Evolutionary conservation across 2,113 vertebrate species (phyloP).

Genomic region (Circaetus cinerascens): DNA sequence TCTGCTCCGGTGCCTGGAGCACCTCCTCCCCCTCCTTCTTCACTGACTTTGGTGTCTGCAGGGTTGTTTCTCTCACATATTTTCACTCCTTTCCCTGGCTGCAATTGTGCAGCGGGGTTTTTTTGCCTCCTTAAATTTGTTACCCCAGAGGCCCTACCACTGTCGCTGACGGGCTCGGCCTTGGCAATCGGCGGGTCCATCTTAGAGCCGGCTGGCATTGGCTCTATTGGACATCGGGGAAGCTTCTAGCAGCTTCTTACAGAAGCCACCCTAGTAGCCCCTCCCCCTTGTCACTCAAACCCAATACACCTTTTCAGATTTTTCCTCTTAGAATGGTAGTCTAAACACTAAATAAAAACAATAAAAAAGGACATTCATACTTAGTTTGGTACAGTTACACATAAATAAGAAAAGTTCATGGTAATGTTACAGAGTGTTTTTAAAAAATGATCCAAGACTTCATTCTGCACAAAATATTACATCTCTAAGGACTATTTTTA

Average conservation of each 20-base stretch:
- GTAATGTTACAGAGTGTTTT: not conserved
- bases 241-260: not conserved
- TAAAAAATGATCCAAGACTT: not conserved
- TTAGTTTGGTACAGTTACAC: not conserved
- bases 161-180: accelerated
- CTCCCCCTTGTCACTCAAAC: not conserved
- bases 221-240: not conserved
- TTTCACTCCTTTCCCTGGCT: not conserved
- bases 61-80: too few relatives aligned
- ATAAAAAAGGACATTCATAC: not conserved
- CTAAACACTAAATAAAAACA: not conserved
- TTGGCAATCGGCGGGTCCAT: accelerated
- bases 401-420: not conserved
- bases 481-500: not conserved
- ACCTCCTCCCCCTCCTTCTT: too few relatives aligned
- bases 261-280: not conserved
- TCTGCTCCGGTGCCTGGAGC: too few relatives aligned
- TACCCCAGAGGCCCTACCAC: not conserved
- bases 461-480: not conserved
- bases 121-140: not conserved
- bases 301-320: not conserved
- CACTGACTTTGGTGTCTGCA: too few relatives aligned
- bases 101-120: not conserved
- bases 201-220: not conserved
- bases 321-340: not conserved